Conservation (phyloP, 2,113 vertebrate species). For the Ophiodon elongatus region DNA sequence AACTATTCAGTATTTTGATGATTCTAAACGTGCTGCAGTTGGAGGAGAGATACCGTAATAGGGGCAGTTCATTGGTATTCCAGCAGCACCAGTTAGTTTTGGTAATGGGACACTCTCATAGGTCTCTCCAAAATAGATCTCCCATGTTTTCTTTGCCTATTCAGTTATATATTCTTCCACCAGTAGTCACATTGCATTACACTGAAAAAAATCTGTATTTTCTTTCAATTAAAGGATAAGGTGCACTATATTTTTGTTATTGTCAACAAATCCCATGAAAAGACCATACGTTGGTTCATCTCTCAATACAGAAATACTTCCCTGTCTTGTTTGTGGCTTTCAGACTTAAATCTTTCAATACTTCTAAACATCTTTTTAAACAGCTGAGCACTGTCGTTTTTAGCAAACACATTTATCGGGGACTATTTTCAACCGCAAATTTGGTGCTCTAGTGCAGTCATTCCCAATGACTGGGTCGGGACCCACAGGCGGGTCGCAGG, state of each 20-base stretch:
- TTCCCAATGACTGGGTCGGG: neutral
- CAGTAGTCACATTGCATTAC: neutral
- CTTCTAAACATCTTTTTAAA: neutral
- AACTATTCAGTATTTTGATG: conserved; percentile 53
- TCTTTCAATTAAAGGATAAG: neutral
- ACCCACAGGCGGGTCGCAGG: neutral
- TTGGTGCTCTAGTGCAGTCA: conserved; percentile 8
- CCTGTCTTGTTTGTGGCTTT: neutral
- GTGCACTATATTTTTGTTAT: neutral
- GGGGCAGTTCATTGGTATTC: conserved; percentile 28
- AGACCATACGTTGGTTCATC: neutral
- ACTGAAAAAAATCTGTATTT: neutral
- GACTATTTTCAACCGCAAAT: conserved; percentile 12
- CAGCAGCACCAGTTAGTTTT: conserved; percentile 26
- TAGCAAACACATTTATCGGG: neutral
- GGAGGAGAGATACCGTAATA: conserved; percentile 23
- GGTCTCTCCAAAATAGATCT: too few species aligned
- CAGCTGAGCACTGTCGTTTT: neutral
- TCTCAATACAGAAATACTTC: neutral
- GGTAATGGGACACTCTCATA: neutral
- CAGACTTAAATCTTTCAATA: conserved; percentile 20
- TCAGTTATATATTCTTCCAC: neutral
- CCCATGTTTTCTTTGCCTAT: neutral
- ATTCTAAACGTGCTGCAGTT: conserved; percentile 1
- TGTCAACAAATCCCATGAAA: conserved; percentile 1